These are phyloP conservation scores for Oxyruncus cristatus DNA, from an alignment of 2,113 vertebrate species.

Conservation along the genomic window DNA sequence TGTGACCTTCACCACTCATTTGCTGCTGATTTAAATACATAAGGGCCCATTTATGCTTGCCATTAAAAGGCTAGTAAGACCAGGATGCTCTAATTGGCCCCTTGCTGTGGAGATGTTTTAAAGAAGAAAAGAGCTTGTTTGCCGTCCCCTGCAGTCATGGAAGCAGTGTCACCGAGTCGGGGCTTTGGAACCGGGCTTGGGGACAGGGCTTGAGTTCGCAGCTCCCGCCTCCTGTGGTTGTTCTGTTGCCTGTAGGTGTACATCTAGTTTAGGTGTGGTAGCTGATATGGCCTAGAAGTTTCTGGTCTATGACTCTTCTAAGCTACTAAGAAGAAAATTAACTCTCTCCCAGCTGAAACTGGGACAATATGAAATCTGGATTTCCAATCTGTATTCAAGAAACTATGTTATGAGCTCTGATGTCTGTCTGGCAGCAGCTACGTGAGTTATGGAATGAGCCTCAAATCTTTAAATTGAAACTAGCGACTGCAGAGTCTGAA, in stretches of 20 bases:
- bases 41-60: conserved; percentile 23
- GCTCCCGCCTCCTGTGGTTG: not conserved
- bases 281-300: not conserved
- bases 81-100: conserved; percentile 23
- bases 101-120: conserved; percentile 23
- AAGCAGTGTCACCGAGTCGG: not conserved
- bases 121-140: not conserved
- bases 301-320: not conserved
- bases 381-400: not conserved
- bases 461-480: not conserved
- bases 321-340: not conserved
- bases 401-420: not conserved
- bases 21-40: conserved; percentile 23
- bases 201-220: accelerated
- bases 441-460: not conserved
- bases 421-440: not conserved
- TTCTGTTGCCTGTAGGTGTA: not conserved
- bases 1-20: conserved; percentile 28
- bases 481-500: not conserved
- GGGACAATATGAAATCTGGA: not conserved
- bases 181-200: too few relatives aligned
- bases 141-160: not conserved
- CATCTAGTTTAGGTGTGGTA: not conserved
- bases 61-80: conserved; percentile 36
- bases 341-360: not conserved